Evolutionary conservation across 2,797 vertebrate genomes (phyloP), one percentile per base, ranked within the genome.

Genomic region (Capromys pilorides): DNA sequence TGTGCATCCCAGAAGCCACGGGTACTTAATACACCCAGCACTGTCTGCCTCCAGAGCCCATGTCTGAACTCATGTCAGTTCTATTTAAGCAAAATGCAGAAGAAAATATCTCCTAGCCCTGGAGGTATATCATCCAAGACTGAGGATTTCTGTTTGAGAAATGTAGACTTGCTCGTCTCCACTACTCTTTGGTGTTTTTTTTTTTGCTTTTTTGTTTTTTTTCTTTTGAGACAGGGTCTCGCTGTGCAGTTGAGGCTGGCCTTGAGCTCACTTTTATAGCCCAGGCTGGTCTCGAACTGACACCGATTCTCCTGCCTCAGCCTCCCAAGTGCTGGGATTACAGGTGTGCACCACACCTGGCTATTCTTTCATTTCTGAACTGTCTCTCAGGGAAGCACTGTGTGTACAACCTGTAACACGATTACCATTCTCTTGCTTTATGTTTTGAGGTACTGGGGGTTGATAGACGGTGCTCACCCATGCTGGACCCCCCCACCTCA

Each of bases 101-200:
- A 19, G 41, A 73, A 33, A 31, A 39, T 28, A 45, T 57, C 45
- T 69, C 66, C 59, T 21, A 69, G 8, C 14, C 19, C 13, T 31
- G 5, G 79, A 31, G 81, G 49, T 64, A 66, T 51, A 79, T 28
- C 36, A 82, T 45, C 64, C 67, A 77, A 39, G 57, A 69, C 28
- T 22, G 13, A 94, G 75, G 18, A 83, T 66, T 71, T 88, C 45
- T 19, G 26, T 75, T 41, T 92, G 31, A 92, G 82, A 95, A 93
- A 81, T 1, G 1, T 1, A 2, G 39, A 91, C 79, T 54, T 78
- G 89, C 67, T 91, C n/a, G n/a, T n/a, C n/a, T n/a, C n/a, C n/a
- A n/a, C n/a, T n/a, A n/a, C n/a, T n/a, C n/a, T n/a, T n/a, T 45
- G 45, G 45, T 45, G 4, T 45, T 45, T 45, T 45, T 45, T 45